Evolutionary conservation across 2,888 invertebrate species (phyloP), one percentile per base, ranked within the genome.

Genomic region (Drosophila diplacantha): DNA sequence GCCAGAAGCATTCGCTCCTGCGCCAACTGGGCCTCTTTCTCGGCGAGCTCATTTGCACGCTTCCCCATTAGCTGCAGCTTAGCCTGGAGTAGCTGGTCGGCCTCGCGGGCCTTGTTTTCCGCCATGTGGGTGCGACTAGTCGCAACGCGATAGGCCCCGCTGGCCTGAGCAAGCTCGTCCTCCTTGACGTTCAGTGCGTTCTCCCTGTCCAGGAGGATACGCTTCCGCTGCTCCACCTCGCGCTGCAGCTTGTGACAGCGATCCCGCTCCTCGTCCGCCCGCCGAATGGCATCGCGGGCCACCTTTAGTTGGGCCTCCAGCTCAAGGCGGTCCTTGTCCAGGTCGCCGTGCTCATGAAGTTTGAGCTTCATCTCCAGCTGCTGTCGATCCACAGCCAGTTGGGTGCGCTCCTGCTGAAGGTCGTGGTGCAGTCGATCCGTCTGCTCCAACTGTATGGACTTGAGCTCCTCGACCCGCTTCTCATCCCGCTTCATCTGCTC

Each of bases 401-500:
- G 73, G 5, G 71, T 69, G 7, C 85, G 85, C 54, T 89, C 88
- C 24, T 87, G 84, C 57, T 88, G 86, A n/a, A 88, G 50, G 14
- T 85, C 77, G 8, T 77, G 58, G 37, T 85, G 73, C 41, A 83
- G 51, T 4, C 85, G 81, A 62, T 87, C 83, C 3, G 81, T 71
- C 50, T 89, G 88, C 3, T 72, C 56, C 9, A 87, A 37, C 62
- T 88, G 88, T 3, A 74, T 56, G n/a, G 81, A 74, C 50, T 88
- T 88, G 0, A 87, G 69, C 2, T 88, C 86, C 43, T 84, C 86
- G 14, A 88, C 69, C 18, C 87, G 83, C 60, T 87, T 85, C 56
- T 88, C 88, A 41, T 88, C 88, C 8, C 81, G 79, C 3, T 75
- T 62, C 55, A 87, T 68, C 67, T 88, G 88, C 50, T 88, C 88